Conservation (phyloP, 2,797 vertebrate genomes). For the Melanotaenia maccullochi region DNA sequence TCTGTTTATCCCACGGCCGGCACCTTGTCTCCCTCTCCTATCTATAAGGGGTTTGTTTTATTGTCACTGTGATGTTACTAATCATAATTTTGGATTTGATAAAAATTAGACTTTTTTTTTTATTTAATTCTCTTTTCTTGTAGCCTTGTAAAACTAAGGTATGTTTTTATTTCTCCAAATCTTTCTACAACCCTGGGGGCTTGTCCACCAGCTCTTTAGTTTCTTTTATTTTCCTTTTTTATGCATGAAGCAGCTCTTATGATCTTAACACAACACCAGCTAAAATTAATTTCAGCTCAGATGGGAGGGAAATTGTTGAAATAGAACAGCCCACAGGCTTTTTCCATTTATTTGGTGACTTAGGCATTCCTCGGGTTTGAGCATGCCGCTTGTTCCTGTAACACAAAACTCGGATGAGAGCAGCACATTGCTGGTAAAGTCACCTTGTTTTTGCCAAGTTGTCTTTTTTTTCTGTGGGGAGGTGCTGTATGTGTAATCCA, state of each 20-base stretch:
- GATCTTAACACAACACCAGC: conserved; percentile 79
- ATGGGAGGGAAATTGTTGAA: conserved; percentile 74
- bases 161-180: conserved; percentile 56
- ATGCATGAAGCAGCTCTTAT: conserved; percentile 68
- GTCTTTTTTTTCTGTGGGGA: conserved; percentile 22
- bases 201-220: conserved; percentile 70
- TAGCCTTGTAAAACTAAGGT: conserved; percentile 61
- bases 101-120: conserved; percentile 48
- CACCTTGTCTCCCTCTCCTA: conserved; percentile 45
- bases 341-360: conserved; percentile 81
- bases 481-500: conserved; percentile 56
- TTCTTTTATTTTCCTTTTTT: conserved; percentile 50
- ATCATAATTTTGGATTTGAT: conserved; percentile 52
- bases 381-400: conserved; percentile 72
- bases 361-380: conserved; percentile 77
- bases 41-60: conserved; percentile 55
- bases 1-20: conserved; percentile 71
- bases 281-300: conserved; percentile 79
- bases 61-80: conserved; percentile 40
- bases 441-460: conserved; percentile 80
- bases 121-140: conserved; percentile 38
- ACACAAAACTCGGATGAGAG: conserved; percentile 77
- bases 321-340: conserved; percentile 74
- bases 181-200: conserved; percentile 53
- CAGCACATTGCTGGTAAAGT: conserved; percentile 78